A percentile compares a stretch with the other conserved stretches of the same genome.
Evolutionary conservation across 2,888 invertebrate genomes (phyloP).

Genomic region (Chaitophorus viminalis): DNA sequence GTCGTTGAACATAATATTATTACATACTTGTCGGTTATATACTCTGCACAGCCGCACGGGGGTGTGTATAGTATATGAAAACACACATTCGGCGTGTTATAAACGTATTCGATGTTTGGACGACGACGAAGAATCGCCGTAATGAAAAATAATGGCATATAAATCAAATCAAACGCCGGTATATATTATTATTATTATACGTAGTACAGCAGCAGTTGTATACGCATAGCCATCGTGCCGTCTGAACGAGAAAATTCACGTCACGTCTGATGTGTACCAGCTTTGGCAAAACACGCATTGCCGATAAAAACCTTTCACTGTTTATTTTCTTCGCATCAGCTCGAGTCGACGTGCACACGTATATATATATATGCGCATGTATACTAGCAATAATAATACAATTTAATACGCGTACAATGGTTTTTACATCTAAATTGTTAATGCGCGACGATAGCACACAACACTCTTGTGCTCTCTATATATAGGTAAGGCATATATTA

Average conservation of each 20-base stretch:
- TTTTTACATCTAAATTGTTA: background rate
- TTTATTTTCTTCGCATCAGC: constrained; percentile 40
- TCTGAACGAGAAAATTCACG: constrained; percentile 35
- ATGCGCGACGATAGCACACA: no score
- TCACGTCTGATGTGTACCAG: constrained; percentile 45
- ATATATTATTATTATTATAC: background rate
- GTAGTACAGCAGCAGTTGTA: background rate
- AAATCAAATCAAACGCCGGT: constrained; percentile 55
- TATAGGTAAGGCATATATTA: no score
- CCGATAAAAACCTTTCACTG: constrained; percentile 52
- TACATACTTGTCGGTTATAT: no score
- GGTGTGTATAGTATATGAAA: no score
- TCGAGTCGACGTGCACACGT: background rate
- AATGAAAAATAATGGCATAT: constrained; percentile 57
- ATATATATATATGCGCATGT: background rate
- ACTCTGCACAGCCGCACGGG: no score
- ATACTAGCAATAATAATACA: background rate
- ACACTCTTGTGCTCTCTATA: no score
- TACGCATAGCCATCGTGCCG: background rate
- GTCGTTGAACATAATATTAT: no score
- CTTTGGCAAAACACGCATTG: constrained; percentile 51
- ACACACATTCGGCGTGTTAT: constrained; percentile 14
- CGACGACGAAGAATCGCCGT: constrained; percentile 30
- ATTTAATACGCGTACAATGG: no score
- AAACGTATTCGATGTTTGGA: constrained; percentile 3